Evolutionary conservation across 1,140 invertebrate species (phyloP).

Genomic region (Matsumurasca onukii): DNA sequence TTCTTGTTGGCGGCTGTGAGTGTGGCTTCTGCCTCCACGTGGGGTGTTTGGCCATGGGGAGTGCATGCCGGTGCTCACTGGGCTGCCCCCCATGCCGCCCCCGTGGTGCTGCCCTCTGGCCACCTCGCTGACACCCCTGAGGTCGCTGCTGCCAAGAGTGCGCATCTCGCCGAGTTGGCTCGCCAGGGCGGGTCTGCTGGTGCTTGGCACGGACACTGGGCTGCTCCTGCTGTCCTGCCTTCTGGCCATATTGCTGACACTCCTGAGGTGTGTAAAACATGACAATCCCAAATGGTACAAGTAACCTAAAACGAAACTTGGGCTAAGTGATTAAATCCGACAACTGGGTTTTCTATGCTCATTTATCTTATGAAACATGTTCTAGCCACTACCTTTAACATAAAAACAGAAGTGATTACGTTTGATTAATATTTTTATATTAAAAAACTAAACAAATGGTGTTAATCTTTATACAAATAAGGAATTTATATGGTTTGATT

Average conservation of each 20-base stretch:
- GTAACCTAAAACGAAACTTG: too few relatives aligned
- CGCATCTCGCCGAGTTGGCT: conserved; percentile 41
- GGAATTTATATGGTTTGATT: too few relatives aligned
- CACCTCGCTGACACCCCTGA: conserved; percentile 55
- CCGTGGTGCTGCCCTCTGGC: conserved; percentile 38
- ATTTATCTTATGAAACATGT: too few relatives aligned
- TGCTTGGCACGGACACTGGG: conserved; percentile 34
- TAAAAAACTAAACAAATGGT: too few relatives aligned
- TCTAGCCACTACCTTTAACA: too few relatives aligned
- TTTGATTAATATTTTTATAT: too few relatives aligned
- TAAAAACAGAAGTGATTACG: too few relatives aligned
- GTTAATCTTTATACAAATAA: too few relatives aligned
- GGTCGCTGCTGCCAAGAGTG: conserved; percentile 53
- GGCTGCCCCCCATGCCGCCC: conserved; percentile 33
- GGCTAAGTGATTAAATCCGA: too few relatives aligned
- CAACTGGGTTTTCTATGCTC: too few relatives aligned
- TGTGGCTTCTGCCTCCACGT: conserved; percentile 2
- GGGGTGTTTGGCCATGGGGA: conserved; percentile 40
- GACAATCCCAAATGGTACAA: too few relatives aligned
- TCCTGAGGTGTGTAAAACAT: too few relatives aligned
- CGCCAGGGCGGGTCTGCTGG: conserved; percentile 31
- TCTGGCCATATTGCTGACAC: conserved; percentile 61
- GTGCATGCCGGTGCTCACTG: conserved; percentile 41
- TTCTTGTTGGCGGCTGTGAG: conserved; percentile 4
- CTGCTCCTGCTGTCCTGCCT: conserved; percentile 48